phyloP scores from a whole-genome alignment of 2,888 invertebrate genomes.

The Nymphalis c-album region DNA sequence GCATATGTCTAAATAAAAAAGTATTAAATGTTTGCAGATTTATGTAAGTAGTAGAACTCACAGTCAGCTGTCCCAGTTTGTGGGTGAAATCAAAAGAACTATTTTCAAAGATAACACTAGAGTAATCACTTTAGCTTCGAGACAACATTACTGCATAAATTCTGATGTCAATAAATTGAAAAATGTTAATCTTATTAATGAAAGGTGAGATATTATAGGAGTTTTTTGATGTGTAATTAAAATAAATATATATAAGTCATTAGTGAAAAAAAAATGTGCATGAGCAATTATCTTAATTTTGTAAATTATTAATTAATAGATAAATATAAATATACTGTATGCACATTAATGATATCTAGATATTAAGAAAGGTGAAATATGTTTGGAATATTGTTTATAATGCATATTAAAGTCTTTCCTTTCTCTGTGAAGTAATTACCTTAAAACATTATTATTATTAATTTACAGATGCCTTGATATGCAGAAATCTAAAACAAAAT shows the following conservation, averaged over 20 bases:
- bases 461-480: constrained; percentile 88
- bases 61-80: constrained; percentile 96
- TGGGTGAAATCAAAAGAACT: constrained; percentile 94
- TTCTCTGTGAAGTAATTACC: no score
- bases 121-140: constrained; percentile 92
- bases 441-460: background rate
- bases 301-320: no score
- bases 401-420: no score
- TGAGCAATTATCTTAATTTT: no score
- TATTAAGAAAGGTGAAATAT: no score
- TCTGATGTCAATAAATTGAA: constrained; percentile 87
- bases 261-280: no score
- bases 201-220: constrained; percentile 77
- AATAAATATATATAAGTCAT: background rate
- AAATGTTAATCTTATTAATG: constrained; percentile 92
- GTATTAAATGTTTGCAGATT: constrained; percentile 80
- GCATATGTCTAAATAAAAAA: no score
- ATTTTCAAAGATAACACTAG: constrained; percentile 86
- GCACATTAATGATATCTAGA: no score
- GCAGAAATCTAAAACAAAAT: constrained; percentile 84
- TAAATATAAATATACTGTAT: no score
- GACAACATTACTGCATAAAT: constrained; percentile 96
- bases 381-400: no score
- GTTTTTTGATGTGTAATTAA: background rate
- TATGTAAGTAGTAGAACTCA: constrained; percentile 98